These are phyloP conservation scores for Pantherophis alleghaniensis DNA, from an alignment of 2,797 vertebrate species.

Conservation along the genomic window DNA sequence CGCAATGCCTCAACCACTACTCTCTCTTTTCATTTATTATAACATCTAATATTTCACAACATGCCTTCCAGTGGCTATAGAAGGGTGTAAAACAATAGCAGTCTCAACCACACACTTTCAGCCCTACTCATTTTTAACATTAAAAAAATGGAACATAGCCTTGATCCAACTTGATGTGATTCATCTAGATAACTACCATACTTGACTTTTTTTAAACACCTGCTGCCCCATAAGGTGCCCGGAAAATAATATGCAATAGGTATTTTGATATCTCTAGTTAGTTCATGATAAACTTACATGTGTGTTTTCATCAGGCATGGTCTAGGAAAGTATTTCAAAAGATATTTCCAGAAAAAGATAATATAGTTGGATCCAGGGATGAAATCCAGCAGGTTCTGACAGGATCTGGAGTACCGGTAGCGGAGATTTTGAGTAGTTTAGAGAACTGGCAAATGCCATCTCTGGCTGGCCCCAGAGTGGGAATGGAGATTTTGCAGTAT, in stretches of 20 bases:
- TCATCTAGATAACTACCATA: not conserved
- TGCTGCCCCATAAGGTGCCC: not conserved
- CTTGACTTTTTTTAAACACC: not conserved
- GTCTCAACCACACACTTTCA: not conserved
- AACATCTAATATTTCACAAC: slow-evolving; percentile 11
- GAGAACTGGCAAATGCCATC: too few relatives aligned
- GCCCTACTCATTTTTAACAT: not conserved
- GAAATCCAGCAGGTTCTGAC: too few relatives aligned
- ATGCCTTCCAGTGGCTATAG: slow-evolving; percentile 10
- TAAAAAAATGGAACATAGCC: not conserved
- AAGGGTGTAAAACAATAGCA: not conserved
- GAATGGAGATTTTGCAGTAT: too few relatives aligned
- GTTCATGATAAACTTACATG: slow-evolving; percentile 18
- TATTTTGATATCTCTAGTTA: not conserved
- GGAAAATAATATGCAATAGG: slow-evolving; percentile 6
- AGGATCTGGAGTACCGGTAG: too few relatives aligned
- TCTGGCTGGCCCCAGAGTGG: too few relatives aligned
- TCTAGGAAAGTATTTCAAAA: slow-evolving; percentile 23
- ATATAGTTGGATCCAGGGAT: slow-evolving; percentile 15
- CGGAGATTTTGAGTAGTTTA: too few relatives aligned
- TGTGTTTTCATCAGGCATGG: slow-evolving; percentile 34
- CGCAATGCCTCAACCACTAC: not conserved
- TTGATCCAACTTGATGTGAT: not conserved
- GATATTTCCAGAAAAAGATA: slow-evolving; percentile 46
- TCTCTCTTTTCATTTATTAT: slow-evolving; percentile 4